Evolutionary conservation across 2,113 vertebrate species (phyloP).

Genomic region (Promerops cafer): DNA sequence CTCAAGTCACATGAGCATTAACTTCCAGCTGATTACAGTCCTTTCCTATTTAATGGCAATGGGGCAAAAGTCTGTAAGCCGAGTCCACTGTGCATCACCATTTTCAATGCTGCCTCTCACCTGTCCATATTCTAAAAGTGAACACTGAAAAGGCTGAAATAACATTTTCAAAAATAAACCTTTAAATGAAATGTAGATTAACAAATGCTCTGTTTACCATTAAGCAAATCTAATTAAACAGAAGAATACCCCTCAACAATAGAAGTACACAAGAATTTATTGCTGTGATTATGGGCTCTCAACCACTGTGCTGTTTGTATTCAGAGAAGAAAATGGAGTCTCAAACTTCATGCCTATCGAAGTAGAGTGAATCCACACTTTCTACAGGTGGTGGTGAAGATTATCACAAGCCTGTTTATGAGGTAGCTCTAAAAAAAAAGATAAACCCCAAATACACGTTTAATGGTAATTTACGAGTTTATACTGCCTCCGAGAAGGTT

Average conservation of each 20-base stretch:
- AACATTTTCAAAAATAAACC: not conserved
- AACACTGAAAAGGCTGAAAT: not conserved
- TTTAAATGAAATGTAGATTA: not conserved
- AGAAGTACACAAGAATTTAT: not conserved
- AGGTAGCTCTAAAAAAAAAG: too few species aligned
- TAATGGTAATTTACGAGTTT: not conserved
- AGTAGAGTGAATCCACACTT: not conserved
- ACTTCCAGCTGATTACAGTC: not conserved
- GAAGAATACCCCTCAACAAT: not conserved
- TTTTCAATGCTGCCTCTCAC: not conserved
- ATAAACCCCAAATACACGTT: not conserved
- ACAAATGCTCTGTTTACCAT: not conserved
- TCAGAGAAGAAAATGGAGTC: not conserved
- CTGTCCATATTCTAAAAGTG: not conserved
- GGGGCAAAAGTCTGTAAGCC: rapidly evolving
- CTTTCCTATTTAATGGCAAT: not conserved
- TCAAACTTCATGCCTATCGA: not conserved
- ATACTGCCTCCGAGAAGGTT: not conserved
- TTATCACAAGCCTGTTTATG: not conserved
- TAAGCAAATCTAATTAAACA: not conserved
- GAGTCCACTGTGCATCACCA: not conserved
- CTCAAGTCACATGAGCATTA: not conserved
- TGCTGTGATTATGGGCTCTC: not conserved
- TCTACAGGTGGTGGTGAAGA: not conserved
- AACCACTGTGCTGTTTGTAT: not conserved